These are phyloP conservation scores for Chloroceryle amazona DNA, from an alignment of 2,797 vertebrate genomes.

Conservation along the genomic window DNA sequence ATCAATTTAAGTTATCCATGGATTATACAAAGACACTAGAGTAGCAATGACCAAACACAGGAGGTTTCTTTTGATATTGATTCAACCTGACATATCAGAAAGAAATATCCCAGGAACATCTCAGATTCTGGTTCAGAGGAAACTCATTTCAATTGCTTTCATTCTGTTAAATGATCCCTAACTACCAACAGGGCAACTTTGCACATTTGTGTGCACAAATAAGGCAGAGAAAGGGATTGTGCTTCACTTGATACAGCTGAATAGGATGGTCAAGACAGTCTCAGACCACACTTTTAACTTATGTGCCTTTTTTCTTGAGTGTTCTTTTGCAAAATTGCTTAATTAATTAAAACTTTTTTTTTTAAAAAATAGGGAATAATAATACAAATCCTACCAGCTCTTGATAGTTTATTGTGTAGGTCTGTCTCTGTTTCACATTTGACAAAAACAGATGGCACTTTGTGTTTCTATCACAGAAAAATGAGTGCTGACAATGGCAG, in stretches of 20 bases:
- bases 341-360: background rate
- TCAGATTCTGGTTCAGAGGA: slow-evolving; percentile 3
- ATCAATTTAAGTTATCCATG: background rate
- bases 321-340: background rate
- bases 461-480: background rate
- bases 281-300: background rate
- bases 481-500: background rate
- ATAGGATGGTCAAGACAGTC: background rate
- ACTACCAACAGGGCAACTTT: slow-evolving; percentile 3
- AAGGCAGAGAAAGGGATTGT: background rate
- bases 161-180: slow-evolving; percentile 44
- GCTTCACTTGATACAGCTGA: background rate
- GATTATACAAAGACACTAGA: slow-evolving; percentile 4
- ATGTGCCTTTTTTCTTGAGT: background rate
- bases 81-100: slow-evolving; percentile 43
- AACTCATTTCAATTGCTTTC: slow-evolving; percentile 46
- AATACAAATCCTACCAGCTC: background rate
- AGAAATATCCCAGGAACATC: slow-evolving; percentile 30
- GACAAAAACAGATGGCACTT: background rate
- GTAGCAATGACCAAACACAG: background rate
- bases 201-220: accelerated
- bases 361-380: background rate
- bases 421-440: background rate
- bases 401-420: background rate
- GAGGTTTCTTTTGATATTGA: slow-evolving; percentile 34